phyloP scores from a whole-genome alignment of 64 coral and sea anemone genomes.

The Dendronephthya gigantea region DNA sequence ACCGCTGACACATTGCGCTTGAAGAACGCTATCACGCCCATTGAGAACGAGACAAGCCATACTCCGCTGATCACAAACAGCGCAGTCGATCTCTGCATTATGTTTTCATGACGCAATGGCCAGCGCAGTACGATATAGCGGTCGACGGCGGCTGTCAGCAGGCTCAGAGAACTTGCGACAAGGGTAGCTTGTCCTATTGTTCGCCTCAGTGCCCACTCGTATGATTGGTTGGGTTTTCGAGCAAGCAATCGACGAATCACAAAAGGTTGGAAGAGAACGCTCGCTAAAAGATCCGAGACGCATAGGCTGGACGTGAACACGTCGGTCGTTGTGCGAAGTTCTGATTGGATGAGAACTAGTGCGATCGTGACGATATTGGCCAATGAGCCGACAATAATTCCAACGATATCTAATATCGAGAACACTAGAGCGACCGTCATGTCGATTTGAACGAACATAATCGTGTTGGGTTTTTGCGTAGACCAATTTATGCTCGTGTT shows the following conservation, averaged over 20 bases:
- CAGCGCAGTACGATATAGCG: background rate
- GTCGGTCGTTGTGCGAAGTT: background rate
- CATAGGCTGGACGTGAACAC: background rate
- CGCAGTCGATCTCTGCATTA: background rate
- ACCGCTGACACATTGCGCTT: background rate
- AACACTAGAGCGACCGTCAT: background rate
- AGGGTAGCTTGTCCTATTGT: background rate
- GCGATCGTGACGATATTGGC: background rate
- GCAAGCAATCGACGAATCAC: background rate
- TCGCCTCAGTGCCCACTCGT: background rate
- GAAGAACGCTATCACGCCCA: background rate
- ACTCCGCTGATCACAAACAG: background rate
- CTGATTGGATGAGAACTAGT: background rate
- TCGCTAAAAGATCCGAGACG: background rate
- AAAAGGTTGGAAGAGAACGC: background rate
- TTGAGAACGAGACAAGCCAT: background rate
- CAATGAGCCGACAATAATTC: background rate
- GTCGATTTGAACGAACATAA: background rate
- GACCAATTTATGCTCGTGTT: too few species aligned
- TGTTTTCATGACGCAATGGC: background rate
- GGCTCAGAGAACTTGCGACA: background rate
- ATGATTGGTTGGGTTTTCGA: background rate
- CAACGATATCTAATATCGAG: background rate
- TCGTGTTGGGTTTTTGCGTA: too few species aligned
- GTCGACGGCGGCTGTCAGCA: background rate